phyloP scores from a whole-genome alignment of 2,113 vertebrate species.

The Oriolus oriolus region DNA sequence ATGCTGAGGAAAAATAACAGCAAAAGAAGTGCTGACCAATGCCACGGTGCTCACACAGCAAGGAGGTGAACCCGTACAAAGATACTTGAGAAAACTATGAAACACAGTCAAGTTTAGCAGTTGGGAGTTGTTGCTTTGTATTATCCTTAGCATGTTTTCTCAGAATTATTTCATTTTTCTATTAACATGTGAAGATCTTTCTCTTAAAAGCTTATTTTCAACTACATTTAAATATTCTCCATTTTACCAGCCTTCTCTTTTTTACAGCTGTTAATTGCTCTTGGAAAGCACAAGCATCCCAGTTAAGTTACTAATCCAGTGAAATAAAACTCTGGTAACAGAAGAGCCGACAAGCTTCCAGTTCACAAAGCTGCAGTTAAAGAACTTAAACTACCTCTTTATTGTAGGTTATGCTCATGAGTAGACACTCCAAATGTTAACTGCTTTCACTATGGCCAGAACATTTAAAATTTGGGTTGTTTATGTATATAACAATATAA shows the following conservation, averaged over 20 bases:
- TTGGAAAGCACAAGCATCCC: not conserved
- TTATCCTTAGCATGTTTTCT: not conserved
- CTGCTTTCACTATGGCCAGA: not conserved
- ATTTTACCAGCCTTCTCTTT: not conserved
- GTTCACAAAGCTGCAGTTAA: not conserved
- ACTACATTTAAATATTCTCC: not conserved
- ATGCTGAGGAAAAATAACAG: not conserved
- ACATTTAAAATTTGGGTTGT: not conserved
- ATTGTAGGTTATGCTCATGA: not conserved
- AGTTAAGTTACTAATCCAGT: not conserved
- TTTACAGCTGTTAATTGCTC: not conserved
- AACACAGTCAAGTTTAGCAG: not conserved
- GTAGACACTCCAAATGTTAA: not conserved
- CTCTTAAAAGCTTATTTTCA: not conserved
- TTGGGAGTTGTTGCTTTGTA: not conserved
- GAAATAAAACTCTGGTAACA: not conserved
- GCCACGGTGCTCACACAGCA: not conserved
- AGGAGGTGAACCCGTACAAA: not conserved
- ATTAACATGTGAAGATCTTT: not conserved
- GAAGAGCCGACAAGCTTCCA: not conserved
- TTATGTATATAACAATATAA: not conserved
- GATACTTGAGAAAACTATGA: rapidly evolving
- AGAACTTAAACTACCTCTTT: not conserved
- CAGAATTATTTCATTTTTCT: not conserved
- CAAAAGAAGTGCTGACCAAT: not conserved